Percentiles rank a stretch among this genome's conserved stretches.
Conservation (phyloP, 2,888 invertebrate genomes). For the Cenopis cana region DNA sequence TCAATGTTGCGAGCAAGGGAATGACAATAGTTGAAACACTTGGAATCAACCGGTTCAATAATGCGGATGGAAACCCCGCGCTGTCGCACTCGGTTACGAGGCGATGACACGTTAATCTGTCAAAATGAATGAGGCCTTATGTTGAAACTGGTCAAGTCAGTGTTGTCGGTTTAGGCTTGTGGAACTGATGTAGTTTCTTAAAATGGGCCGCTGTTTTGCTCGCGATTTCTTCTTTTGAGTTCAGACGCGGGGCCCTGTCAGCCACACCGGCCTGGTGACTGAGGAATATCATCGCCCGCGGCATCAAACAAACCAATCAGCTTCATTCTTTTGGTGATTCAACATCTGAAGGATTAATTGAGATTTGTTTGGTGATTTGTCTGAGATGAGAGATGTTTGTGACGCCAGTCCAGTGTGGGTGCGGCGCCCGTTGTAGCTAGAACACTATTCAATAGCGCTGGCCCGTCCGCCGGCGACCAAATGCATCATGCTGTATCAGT, state of each 20-base stretch:
- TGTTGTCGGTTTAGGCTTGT: neutral
- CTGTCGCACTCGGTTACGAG: neutral
- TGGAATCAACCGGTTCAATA: no score
- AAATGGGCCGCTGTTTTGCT: neutral
- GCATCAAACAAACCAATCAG: neutral
- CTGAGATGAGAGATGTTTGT: no score
- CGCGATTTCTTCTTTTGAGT: slow-evolving; percentile 15
- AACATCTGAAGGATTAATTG: neutral
- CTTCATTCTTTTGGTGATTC: neutral
- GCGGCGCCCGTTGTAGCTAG: slow-evolving; percentile 68
- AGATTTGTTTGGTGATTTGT: no score
- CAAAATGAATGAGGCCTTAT: neutral
- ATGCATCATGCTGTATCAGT: slow-evolving; percentile 4
- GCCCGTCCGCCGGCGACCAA: slow-evolving; percentile 19
- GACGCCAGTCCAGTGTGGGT: slow-evolving; percentile 1
- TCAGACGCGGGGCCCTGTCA: slow-evolving; percentile 15
- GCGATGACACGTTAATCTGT: no score
- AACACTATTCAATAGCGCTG: slow-evolving; percentile 69
- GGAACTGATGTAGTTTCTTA: neutral
- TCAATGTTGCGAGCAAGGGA: neutral
- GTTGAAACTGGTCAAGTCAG: neutral
- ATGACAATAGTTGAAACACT: no score
- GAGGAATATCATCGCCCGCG: neutral
- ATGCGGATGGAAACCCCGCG: neutral
- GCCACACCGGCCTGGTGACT: neutral